Evolutionary conservation across 2,888 invertebrate species (phyloP).

Genomic region (Dromius quadrimaculatus): DNA sequence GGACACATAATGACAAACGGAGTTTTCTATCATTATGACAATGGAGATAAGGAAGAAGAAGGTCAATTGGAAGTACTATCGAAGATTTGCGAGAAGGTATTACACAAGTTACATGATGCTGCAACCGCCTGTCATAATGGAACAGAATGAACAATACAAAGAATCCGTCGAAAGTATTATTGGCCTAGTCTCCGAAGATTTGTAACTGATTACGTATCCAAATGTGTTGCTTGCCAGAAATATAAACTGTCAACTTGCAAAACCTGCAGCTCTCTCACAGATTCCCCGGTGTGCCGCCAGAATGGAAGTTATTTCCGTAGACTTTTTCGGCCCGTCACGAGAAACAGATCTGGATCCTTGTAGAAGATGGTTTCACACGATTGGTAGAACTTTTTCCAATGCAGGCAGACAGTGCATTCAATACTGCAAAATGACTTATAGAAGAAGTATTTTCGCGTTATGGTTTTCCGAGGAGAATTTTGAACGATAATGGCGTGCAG

Average conservation of each 20-base stretch:
- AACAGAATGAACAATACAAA: too few species aligned
- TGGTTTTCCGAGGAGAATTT: conserved; percentile 56
- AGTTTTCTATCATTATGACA: too few species aligned
- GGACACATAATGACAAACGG: too few species aligned
- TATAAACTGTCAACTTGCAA: conserved; percentile 58
- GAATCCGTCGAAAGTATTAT: too few species aligned
- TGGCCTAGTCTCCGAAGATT: too few species aligned
- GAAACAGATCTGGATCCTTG: conserved; percentile 1
- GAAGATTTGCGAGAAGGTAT: too few species aligned
- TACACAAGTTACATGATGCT: too few species aligned
- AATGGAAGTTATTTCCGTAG: neutral
- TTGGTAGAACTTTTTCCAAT: neutral
- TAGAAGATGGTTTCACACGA: conserved; percentile 8
- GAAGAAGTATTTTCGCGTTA: conserved; percentile 52
- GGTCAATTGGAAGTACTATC: too few species aligned
- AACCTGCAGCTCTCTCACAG: conserved; percentile 57
- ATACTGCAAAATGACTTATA: conserved; percentile 3
- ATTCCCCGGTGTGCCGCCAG: neutral
- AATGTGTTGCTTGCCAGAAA: too few species aligned
- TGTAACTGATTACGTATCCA: too few species aligned
- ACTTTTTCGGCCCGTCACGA: conserved; percentile 16
- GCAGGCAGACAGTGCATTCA: neutral
- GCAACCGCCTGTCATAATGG: too few species aligned
- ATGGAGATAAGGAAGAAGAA: too few species aligned
- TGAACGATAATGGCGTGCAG: conserved; percentile 57